A percentile compares a stretch with the other conserved stretches of the same genome.
phyloP scores from a whole-genome alignment of 2,888 invertebrate species.

The Tenthredo mesomela region DNA sequence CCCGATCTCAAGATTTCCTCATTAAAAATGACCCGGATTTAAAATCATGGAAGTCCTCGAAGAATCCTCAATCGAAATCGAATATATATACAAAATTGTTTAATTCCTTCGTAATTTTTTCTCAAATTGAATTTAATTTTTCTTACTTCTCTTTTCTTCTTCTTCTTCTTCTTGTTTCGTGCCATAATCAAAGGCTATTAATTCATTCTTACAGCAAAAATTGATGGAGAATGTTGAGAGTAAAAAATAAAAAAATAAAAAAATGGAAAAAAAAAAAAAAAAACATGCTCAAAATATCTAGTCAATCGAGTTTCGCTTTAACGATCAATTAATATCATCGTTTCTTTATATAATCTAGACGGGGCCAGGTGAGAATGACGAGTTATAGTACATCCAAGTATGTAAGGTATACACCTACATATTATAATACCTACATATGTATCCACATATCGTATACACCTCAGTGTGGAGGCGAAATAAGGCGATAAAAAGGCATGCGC shows the following conservation, averaged over 20 bases:
- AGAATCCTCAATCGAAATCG: too few species aligned
- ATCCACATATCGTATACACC: not conserved
- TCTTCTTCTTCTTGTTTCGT: too few species aligned
- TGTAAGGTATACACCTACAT: not conserved
- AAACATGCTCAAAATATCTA: not conserved
- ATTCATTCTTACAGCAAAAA: too few species aligned
- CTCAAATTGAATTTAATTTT: too few species aligned
- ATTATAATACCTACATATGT: not conserved
- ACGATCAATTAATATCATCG: slow-evolving; percentile 9
- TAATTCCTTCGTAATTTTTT: not conserved
- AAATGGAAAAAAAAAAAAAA: not conserved
- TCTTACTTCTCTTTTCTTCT: too few species aligned
- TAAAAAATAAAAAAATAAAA: too few species aligned
- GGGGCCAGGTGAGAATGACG: slow-evolving; percentile 31
- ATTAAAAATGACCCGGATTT: not conserved
- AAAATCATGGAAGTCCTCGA: not conserved
- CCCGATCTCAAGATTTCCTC: not conserved
- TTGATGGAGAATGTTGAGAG: too few species aligned
- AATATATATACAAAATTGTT: too few species aligned
- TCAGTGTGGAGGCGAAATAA: slow-evolving; percentile 22
- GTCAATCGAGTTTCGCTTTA: slow-evolving; percentile 1
- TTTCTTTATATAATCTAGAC: not conserved
- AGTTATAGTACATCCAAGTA: not conserved
- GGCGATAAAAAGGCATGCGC: slow-evolving; percentile 46
- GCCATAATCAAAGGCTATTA: too few species aligned